Percentiles rank a stretch among this genome's conserved stretches.
Evolutionary conservation across 2,113 vertebrate genomes (phyloP).

Genomic region (Oryzias celebensis): DNA sequence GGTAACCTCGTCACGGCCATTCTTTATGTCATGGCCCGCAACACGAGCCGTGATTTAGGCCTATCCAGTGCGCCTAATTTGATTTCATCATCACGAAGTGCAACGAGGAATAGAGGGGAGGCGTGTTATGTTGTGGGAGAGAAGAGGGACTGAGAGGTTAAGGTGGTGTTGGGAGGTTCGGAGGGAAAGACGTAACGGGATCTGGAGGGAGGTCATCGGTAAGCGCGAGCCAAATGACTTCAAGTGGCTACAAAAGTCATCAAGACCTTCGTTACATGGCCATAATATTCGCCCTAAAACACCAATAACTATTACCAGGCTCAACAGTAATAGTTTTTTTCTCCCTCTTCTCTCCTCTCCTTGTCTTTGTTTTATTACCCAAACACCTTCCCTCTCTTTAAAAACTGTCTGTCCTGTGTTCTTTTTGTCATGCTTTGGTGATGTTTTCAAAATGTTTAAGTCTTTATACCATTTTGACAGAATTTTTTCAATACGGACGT

Average conservation of each 20-base stretch:
- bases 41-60: slow-evolving; percentile 81
- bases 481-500: not conserved
- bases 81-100: slow-evolving; percentile 80
- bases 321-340: slow-evolving; percentile 72
- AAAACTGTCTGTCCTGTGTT: not conserved
- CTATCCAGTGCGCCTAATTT: slow-evolving; percentile 82
- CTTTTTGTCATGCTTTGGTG: not conserved
- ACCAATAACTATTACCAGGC: slow-evolving; percentile 78
- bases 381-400: not conserved
- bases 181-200: slow-evolving; percentile 35
- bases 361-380: not conserved
- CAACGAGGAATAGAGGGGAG: slow-evolving; percentile 47
- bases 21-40: slow-evolving; percentile 84
- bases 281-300: slow-evolving; percentile 81
- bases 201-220: slow-evolving; percentile 66
- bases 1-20: slow-evolving; percentile 82
- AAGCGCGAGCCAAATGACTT: slow-evolving; percentile 79
- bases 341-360: slow-evolving; percentile 18
- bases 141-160: slow-evolving; percentile 28
- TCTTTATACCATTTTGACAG: too few species aligned
- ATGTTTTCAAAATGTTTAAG: slow-evolving; percentile 16
- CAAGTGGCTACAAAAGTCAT: slow-evolving; percentile 82
- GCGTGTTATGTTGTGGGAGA: slow-evolving; percentile 39
- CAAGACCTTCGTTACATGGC: slow-evolving; percentile 80
- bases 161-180: slow-evolving; percentile 41